These are phyloP conservation scores for Monopterus albus DNA, from an alignment of 2,113 vertebrate species.

Conservation along the genomic window DNA sequence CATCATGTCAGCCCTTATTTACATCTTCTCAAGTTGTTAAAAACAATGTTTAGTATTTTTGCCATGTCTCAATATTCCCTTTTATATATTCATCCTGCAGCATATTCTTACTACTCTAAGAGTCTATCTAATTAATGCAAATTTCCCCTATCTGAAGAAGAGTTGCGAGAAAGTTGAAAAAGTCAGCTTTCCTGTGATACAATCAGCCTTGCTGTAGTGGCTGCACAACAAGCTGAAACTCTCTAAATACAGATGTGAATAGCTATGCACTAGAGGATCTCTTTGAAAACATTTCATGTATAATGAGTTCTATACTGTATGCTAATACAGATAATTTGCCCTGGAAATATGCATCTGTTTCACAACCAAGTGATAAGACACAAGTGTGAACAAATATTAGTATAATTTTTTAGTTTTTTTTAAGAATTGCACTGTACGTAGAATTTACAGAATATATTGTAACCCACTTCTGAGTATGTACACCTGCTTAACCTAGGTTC, in stretches of 20 bases:
- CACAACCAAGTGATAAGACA: neutral
- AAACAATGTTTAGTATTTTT: constrained; percentile 70
- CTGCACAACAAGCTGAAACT: constrained; percentile 66
- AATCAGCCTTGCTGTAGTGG: constrained; percentile 73
- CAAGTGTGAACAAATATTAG: neutral
- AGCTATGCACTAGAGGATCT: constrained; percentile 17
- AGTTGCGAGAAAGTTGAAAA: constrained; percentile 79
- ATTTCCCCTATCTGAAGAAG: constrained; percentile 73
- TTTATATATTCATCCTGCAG: constrained; percentile 74
- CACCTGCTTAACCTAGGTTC: too few species aligned
- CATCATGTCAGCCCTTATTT: constrained; percentile 6
- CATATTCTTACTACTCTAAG: constrained; percentile 65
- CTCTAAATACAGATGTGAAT: constrained; percentile 37
- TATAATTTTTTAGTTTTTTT: neutral
- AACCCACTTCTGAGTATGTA: too few species aligned
- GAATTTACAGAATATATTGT: neutral
- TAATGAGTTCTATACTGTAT: constrained; percentile 53
- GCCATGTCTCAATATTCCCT: constrained; percentile 51
- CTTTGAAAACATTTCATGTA: constrained; percentile 57
- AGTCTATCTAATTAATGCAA: constrained; percentile 82
- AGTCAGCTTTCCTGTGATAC: constrained; percentile 75
- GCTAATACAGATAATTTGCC: constrained; percentile 50
- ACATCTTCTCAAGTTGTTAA: constrained; percentile 13
- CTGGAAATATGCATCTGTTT: constrained; percentile 14
- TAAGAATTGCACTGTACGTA: too few species aligned